phyloP scores from a whole-genome alignment of 2,888 invertebrate genomes.

The Catocala fraxini region DNA sequence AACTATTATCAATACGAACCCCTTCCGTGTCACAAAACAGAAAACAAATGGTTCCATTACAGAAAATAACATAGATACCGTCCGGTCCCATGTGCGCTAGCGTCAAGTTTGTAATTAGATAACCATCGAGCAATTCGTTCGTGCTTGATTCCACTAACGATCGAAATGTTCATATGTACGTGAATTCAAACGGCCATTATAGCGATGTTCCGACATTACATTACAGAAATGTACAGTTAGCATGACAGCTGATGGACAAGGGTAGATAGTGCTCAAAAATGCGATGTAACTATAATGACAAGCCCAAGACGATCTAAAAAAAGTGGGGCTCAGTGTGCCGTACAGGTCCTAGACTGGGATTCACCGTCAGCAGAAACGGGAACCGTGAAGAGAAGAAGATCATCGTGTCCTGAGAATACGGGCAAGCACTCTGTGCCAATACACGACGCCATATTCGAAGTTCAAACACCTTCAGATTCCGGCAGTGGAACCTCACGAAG shows the following conservation, averaged over 20 bases:
- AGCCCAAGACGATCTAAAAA: slow-evolving; percentile 84
- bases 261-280: slow-evolving; percentile 63
- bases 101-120: slow-evolving; percentile 83
- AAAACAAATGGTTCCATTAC: slow-evolving; percentile 73
- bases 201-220: slow-evolving; percentile 64
- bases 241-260: slow-evolving; percentile 36
- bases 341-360: slow-evolving; percentile 90
- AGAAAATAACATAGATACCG: slow-evolving; percentile 69
- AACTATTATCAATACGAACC: slow-evolving; percentile 47
- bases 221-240: slow-evolving; percentile 23
- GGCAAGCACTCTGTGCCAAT: slow-evolving; percentile 54
- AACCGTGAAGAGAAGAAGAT: slow-evolving; percentile 90
- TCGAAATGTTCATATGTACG: slow-evolving; percentile 55
- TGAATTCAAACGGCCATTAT: slow-evolving; percentile 50
- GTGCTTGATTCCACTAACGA: slow-evolving; percentile 77
- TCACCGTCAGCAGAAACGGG: slow-evolving; percentile 91
- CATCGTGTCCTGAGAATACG: slow-evolving; percentile 83
- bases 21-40: slow-evolving; percentile 62
- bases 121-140: slow-evolving; percentile 77
- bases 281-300: slow-evolving; percentile 80
- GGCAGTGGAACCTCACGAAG: slow-evolving; percentile 78
- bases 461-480: slow-evolving; percentile 78
- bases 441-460: slow-evolving; percentile 75
- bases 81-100: slow-evolving; percentile 72
- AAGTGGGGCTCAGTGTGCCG: slow-evolving; percentile 73